Percentiles rank a stretch among this genome's conserved stretches.
Evolutionary conservation across 2,797 vertebrate species (phyloP).

Genomic region (Knipowitschia caucasica): DNA sequence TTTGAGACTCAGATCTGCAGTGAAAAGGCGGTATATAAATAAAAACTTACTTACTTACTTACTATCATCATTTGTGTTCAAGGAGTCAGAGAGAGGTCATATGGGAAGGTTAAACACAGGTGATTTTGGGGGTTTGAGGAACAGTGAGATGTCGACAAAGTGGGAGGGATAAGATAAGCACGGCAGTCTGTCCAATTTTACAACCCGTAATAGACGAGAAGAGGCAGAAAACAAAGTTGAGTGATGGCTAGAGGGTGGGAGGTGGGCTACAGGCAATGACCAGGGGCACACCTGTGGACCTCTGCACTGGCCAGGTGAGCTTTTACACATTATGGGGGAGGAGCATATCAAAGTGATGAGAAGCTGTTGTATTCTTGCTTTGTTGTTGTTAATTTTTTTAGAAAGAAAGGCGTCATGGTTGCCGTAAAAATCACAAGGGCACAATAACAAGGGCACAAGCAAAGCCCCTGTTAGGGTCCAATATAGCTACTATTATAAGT

Average conservation of each 20-base stretch:
- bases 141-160: slow-evolving; percentile 1
- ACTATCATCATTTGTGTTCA: slow-evolving; percentile 16
- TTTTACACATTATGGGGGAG: slow-evolving; percentile 24
- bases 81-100: slow-evolving; percentile 31
- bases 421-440: slow-evolving; percentile 44
- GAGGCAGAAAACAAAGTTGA: slow-evolving; percentile 31
- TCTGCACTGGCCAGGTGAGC: slow-evolving; percentile 31
- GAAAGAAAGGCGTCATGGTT: slow-evolving; percentile 45
- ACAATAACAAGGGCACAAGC: slow-evolving; percentile 38
- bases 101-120: slow-evolving; percentile 12
- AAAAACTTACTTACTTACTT: too few species aligned
- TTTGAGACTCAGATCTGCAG: too few species aligned
- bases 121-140: slow-evolving; percentile 17
- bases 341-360: slow-evolving; percentile 24
- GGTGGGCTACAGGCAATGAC: slow-evolving; percentile 55
- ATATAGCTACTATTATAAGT: slow-evolving; percentile 18
- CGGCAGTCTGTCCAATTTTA: slow-evolving; percentile 52
- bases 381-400: slow-evolving; percentile 42
- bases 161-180: slow-evolving; percentile 43
- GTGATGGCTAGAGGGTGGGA: slow-evolving; percentile 38
- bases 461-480: slow-evolving; percentile 40
- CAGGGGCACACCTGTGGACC: slow-evolving; percentile 58
- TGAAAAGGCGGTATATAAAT: too few species aligned
- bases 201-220: slow-evolving; percentile 57
- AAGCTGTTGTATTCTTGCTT: slow-evolving; percentile 40